A percentile compares a stretch with the other conserved stretches of the same genome.
phyloP scores from a whole-genome alignment of 2,797 vertebrate genomes.

The Eupleurogrammus muticus region DNA sequence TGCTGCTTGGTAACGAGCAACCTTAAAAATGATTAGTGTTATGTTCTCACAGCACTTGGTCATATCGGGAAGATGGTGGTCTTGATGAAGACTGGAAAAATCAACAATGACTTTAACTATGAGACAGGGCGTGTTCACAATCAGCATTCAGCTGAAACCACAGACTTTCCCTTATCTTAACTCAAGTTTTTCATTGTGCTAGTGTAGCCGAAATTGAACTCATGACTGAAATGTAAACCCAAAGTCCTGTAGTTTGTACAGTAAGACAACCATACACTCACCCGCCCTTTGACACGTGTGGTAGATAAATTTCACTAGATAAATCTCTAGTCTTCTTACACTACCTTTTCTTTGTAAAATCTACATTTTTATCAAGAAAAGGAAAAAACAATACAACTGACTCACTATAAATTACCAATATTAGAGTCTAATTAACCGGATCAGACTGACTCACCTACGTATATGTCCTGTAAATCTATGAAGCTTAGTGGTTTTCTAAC shows the following conservation, averaged over 20 bases:
- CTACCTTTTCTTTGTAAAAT: not conserved
- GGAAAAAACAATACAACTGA: too few species aligned
- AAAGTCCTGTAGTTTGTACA: not conserved
- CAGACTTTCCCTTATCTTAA: not conserved
- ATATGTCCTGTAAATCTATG: not conserved
- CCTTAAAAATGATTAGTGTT: too few species aligned
- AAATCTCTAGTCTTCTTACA: not conserved
- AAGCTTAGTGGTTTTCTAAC: not conserved
- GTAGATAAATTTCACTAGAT: too few species aligned
- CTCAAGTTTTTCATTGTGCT: not conserved
- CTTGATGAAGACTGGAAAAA: not conserved
- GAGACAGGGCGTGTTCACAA: not conserved
- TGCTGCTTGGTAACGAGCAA: too few species aligned
- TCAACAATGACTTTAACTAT: not conserved
- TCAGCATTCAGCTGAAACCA: not conserved
- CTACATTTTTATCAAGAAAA: not conserved
- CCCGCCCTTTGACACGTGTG: too few species aligned
- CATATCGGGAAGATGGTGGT: not conserved
- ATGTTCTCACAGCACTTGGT: too few species aligned
- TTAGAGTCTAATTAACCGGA: not conserved
- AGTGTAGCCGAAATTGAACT: not conserved
- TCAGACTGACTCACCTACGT: constrained; percentile 27
- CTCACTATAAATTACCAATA: not conserved
- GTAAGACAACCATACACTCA: too few species aligned
- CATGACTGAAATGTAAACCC: not conserved